These are phyloP conservation scores for Mizuhopecten yessoensis DNA, from an alignment of 1,140 invertebrate genomes.

Conservation along the genomic window DNA sequence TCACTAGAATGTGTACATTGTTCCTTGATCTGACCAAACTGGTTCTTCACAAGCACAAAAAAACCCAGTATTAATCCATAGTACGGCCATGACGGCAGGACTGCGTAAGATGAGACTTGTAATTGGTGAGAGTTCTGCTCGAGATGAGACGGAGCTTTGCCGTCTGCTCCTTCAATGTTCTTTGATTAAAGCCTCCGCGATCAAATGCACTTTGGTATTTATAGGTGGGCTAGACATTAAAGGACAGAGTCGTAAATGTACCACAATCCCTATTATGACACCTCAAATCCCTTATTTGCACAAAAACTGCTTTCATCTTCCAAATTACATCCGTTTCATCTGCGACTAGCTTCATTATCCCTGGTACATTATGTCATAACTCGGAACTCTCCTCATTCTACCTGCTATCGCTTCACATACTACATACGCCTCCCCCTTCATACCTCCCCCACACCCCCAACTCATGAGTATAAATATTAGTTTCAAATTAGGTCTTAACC, in stretches of 20 bases:
- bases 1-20: too few species aligned
- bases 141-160: not conserved
- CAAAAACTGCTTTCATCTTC: not conserved
- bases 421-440: too few species aligned
- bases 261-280: too few species aligned
- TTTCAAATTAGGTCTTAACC: too few species aligned
- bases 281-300: not conserved
- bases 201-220: too few species aligned
- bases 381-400: not conserved
- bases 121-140: not conserved
- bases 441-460: not conserved
- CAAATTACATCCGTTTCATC: not conserved
- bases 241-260: too few species aligned
- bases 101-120: not conserved
- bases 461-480: too few species aligned
- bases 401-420: too few species aligned
- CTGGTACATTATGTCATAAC: not conserved
- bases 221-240: too few species aligned
- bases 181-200: not conserved
- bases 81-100: not conserved
- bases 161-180: not conserved
- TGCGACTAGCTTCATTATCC: not conserved
- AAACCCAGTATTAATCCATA: too few species aligned
- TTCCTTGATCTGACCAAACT: too few species aligned
- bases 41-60: too few species aligned